Evolutionary conservation across 2,113 vertebrate genomes (phyloP).

Genomic region (Plecotus auritus): DNA sequence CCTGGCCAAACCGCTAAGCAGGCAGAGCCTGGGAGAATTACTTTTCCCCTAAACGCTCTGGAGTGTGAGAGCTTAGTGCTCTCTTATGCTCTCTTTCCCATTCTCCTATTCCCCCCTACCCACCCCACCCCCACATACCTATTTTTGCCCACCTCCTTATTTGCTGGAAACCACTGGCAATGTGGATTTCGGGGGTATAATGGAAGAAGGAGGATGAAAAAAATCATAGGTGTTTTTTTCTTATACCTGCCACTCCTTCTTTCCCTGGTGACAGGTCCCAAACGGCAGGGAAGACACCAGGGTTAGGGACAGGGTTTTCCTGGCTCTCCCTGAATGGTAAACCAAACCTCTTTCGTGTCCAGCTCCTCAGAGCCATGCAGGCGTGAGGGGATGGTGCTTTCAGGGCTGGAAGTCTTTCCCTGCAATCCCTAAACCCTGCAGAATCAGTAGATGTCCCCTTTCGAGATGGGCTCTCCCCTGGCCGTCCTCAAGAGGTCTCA

Average conservation of each 20-base stretch:
- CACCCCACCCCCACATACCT: not conserved
- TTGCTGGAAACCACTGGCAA: not conserved
- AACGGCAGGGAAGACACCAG: not conserved
- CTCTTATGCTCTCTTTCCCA: not conserved
- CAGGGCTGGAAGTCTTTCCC: not conserved
- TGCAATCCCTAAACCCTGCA: not conserved
- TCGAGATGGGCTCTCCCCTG: not conserved
- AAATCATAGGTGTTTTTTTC: not conserved
- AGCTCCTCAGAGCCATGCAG: not conserved
- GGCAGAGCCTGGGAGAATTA: not conserved
- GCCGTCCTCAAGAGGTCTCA: not conserved
- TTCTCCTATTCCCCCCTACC: not conserved
- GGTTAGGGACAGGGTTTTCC: not conserved
- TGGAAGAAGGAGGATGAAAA: not conserved
- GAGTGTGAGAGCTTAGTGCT: not conserved
- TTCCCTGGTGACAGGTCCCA: not conserved
- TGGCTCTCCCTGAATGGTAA: not conserved
- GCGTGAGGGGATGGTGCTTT: not conserved
- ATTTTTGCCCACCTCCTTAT: not conserved
- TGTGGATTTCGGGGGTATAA: not conserved
- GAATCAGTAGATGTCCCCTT: not conserved
- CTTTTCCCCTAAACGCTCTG: not conserved
- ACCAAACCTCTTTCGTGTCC: constrained; percentile 51
- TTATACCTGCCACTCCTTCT: not conserved
- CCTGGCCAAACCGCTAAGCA: not conserved